Conservation (phyloP, 1,140 invertebrate genomes). For the Vanessa tameamea region DNA sequence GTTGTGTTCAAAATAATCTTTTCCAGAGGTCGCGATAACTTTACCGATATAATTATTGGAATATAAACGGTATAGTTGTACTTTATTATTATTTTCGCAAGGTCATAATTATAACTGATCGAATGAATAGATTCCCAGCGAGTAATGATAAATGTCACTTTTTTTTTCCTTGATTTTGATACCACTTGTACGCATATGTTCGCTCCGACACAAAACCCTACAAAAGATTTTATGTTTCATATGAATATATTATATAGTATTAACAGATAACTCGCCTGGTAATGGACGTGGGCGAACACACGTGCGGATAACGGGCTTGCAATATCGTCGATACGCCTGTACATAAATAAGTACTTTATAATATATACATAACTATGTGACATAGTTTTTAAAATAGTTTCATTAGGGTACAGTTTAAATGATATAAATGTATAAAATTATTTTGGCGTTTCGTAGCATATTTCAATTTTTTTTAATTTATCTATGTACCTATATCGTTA, state of each 20-base stretch:
- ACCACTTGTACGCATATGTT: neutral
- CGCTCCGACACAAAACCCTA: neutral
- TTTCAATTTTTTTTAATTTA: too few species aligned
- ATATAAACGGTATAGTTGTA: too few species aligned
- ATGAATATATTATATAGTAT: slow-evolving; percentile 23
- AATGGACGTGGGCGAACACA: slow-evolving; percentile 49
- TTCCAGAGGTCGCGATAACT: too few species aligned
- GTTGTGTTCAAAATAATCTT: too few species aligned
- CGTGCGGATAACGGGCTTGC: slow-evolving; percentile 60
- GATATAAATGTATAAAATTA: neutral
- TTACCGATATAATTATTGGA: too few species aligned
- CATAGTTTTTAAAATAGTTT: slow-evolving; percentile 3
- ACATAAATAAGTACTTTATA: slow-evolving; percentile 4
- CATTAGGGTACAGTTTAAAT: neutral
- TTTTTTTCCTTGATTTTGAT: neutral
- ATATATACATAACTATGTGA: slow-evolving; percentile 2
- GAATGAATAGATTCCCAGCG: neutral
- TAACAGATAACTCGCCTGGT: slow-evolving; percentile 32
- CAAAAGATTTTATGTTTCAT: slow-evolving; percentile 2
- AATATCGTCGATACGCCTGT: slow-evolving; percentile 44
- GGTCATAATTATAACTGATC: neutral
- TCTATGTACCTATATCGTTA: too few species aligned
- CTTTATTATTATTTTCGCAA: neutral
- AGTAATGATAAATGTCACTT: neutral
- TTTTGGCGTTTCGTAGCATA: too few species aligned